phyloP scores from a whole-genome alignment of 1,140 invertebrate species.

The Nymphalis io region DNA sequence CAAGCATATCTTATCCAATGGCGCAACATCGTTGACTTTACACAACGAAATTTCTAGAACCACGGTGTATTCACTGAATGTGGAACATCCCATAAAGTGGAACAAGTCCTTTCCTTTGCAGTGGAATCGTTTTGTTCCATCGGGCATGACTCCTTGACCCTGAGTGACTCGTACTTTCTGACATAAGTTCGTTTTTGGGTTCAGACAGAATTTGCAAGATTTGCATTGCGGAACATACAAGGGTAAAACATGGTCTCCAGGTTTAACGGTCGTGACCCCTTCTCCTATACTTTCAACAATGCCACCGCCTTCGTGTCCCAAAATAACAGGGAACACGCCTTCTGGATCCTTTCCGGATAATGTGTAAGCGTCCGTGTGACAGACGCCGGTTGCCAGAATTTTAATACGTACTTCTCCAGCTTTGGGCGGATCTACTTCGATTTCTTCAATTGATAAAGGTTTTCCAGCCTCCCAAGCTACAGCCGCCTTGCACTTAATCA shows the following conservation, averaged over 20 bases:
- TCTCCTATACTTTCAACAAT: conserved; percentile 97
- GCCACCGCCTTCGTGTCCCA: conserved; percentile 97
- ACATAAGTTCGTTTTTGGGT: conserved; percentile 98
- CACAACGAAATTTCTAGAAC: conserved; percentile 96
- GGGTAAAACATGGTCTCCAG: conserved; percentile 98
- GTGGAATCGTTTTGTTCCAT: conserved; percentile 95
- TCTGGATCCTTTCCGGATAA: conserved; percentile 95
- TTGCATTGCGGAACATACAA: conserved; percentile 98
- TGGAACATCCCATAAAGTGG: conserved; percentile 99
- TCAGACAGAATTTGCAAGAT: conserved; percentile 98
- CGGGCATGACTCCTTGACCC: conserved; percentile 96
- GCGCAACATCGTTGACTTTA: conserved; percentile 89
- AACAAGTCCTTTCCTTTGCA: conserved; percentile 94
- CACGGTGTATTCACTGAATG: conserved; percentile 98
- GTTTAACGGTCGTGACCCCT: conserved; percentile 93
- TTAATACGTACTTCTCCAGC: conserved; percentile 92
- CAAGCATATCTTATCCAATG: conserved; percentile 95
- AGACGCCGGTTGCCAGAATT: conserved; percentile 94
- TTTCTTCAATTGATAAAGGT: conserved; percentile 92
- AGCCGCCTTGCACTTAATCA: conserved; percentile 94
- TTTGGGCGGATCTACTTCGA: conserved; percentile 97
- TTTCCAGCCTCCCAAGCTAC: conserved; percentile 95
- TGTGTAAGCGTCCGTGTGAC: conserved; percentile 98
- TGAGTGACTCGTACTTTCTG: conserved; percentile 94
- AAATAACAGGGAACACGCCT: conserved; percentile 94